These are phyloP conservation scores for Drosophila seguyi DNA, from an alignment of 1,140 invertebrate genomes.

Conservation along the genomic window DNA sequence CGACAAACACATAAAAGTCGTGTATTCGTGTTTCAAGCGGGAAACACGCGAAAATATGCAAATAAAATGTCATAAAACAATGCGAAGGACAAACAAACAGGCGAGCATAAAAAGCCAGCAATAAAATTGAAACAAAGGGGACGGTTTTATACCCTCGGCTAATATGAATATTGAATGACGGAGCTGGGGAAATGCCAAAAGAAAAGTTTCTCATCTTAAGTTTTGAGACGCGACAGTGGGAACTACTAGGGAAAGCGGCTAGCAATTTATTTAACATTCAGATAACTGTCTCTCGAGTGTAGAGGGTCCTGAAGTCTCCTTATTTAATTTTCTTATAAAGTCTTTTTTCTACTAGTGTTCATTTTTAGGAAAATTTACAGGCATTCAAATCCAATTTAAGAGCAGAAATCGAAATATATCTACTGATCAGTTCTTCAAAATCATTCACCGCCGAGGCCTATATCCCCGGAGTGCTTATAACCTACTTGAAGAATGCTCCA, in stretches of 20 bases:
- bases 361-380: neutral
- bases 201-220: conserved; percentile 3
- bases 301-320: neutral
- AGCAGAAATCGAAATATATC: neutral
- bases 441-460: neutral
- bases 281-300: neutral
- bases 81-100: conserved; percentile 63
- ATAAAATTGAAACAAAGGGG: conserved; percentile 52
- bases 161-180: conserved; percentile 54
- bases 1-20: conserved; percentile 73
- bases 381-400: neutral
- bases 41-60: conserved; percentile 75
- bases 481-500: neutral
- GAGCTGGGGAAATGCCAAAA: conserved; percentile 3
- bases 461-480: neutral
- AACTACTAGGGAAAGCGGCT: neutral
- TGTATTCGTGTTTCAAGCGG: conserved; percentile 38
- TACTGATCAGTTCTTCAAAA: neutral
- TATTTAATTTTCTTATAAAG: neutral
- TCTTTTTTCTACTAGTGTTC: neutral
- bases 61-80: conserved; percentile 82
- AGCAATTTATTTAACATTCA: neutral
- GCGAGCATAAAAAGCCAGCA: conserved; percentile 38
- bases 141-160: conserved; percentile 45
- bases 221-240: neutral